These are phyloP conservation scores for Hyalella azteca DNA, from an alignment of 2,888 invertebrate genomes.

Conservation along the genomic window DNA sequence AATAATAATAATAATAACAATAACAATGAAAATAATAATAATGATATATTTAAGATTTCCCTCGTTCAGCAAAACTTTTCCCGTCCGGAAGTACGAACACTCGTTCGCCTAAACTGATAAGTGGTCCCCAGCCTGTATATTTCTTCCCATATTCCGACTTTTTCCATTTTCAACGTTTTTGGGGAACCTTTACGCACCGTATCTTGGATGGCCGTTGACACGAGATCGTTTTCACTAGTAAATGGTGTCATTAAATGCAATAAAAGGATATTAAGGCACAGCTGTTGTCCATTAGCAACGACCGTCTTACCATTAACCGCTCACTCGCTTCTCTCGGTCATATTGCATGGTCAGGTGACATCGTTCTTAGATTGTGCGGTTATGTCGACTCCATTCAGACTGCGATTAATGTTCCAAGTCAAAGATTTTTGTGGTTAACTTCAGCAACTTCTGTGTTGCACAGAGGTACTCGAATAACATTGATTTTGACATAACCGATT, in stretches of 20 bases:
- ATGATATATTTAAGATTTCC: not conserved
- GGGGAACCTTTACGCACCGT: not conserved
- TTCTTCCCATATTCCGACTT: not conserved
- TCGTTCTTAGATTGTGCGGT: not conserved
- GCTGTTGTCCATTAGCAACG: not conserved
- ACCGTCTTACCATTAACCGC: not conserved
- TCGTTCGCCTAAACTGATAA: not conserved
- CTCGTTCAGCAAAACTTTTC: not conserved
- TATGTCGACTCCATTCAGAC: not conserved
- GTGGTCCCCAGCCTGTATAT: not conserved
- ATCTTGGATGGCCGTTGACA: constrained; percentile 1
- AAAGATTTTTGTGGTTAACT: not conserved
- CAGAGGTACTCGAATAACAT: not conserved
- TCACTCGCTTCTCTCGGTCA: not conserved
- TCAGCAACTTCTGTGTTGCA: too few relatives aligned
- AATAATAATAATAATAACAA: not conserved
- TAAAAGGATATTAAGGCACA: not conserved
- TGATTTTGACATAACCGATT: not conserved
- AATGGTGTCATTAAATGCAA: not conserved
- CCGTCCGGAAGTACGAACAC: not conserved
- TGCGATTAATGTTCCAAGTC: not conserved
- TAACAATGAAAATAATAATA: not conserved
- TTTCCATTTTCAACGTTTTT: not conserved
- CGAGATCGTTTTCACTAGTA: not conserved
- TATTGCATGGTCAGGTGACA: not conserved